Conservation (phyloP, 2,888 invertebrate species). For the Sisyra terminalis region DNA sequence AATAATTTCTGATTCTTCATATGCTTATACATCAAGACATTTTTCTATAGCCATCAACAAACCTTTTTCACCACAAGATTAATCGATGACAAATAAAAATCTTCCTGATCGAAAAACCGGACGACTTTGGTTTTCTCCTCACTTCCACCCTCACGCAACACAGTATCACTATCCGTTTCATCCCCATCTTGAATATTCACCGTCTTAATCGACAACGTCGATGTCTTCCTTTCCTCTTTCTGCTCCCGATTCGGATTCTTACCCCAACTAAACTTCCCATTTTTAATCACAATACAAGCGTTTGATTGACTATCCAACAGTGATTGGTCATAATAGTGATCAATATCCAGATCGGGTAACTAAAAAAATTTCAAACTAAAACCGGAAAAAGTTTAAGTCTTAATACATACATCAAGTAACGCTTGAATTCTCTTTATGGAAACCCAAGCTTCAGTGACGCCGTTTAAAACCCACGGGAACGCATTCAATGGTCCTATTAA, state of each 20-base stretch:
- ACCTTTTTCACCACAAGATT: slow-evolving; percentile 28
- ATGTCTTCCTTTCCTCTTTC: slow-evolving; percentile 31
- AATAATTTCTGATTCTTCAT: no score
- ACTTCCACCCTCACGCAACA: slow-evolving; percentile 10
- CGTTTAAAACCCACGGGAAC: slow-evolving; percentile 97
- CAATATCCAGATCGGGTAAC: slow-evolving; percentile 44
- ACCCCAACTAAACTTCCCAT: slow-evolving; percentile 44
- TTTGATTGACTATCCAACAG: slow-evolving; percentile 28
- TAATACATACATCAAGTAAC: slow-evolving; percentile 49
- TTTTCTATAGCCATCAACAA: no score
- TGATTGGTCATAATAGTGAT: slow-evolving; percentile 39
- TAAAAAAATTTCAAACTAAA: slow-evolving; percentile 21
- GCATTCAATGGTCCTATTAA: slow-evolving; percentile 90
- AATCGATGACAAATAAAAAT: slow-evolving; percentile 25
- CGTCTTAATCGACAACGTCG: slow-evolving; percentile 19
- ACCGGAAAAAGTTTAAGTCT: background rate
- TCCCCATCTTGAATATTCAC: slow-evolving; percentile 21
- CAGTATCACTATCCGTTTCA: slow-evolving; percentile 1
- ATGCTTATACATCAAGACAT: no score
- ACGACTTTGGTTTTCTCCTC: slow-evolving; percentile 10
- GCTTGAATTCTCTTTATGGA: slow-evolving; percentile 77
- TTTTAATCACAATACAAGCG: slow-evolving; percentile 37
- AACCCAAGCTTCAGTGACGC: slow-evolving; percentile 90
- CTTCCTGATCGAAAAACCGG: slow-evolving; percentile 17
- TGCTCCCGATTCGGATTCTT: slow-evolving; percentile 10